Evolutionary conservation across 2,113 vertebrate species (phyloP), one percentile per base, ranked within the genome.

Genomic region (Kryptolebias marmoratus): DNA sequence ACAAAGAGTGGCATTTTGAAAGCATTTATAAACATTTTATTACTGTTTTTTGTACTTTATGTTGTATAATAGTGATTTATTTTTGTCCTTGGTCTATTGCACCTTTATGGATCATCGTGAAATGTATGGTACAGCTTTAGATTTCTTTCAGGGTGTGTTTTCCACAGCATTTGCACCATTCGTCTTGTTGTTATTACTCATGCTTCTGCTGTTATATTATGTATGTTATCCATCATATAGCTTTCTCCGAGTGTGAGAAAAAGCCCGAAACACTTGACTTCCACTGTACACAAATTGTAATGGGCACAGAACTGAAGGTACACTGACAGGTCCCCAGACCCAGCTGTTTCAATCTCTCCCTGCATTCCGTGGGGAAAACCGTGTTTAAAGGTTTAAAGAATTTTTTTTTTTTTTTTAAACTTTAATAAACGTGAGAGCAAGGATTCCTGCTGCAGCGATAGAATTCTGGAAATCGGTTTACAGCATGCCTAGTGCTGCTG

Each of bases 391-490:
- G 50, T 53, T 64, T 22, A 64, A 42, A 31, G 5, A 76, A 10
- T 50, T 18, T 45, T 42, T 65, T 81, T 53, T 69, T 36, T 4
- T 36, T 36, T 36, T 36, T 22, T 22, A 22, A 22, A 77, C 75
- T 64, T 53, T 44, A 22, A 71, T 49, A 65, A 57, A 64, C 74
- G 45, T 2, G 2, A 52, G 72, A 71, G 64, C 73, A 62, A 52
- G 65, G 64, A 76, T 83, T 86, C 58, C 70, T 70, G 66, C 47
- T 66, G 14, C 77, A 49, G 62, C 60, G 80, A 87, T 81, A 74
- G 77, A 68, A 84, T 79, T 72, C 53, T 83, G 77, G 53, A 83
- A 87, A 88, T 84, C 77, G 79, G 60, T 80, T 88, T 79, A 80
- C 47, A 74, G 78, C 73, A 71, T 39, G 65, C 64, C 75, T 65